These are phyloP conservation scores for Mylabris phalerata DNA, from an alignment of 1,140 invertebrate genomes.

Conservation along the genomic window DNA sequence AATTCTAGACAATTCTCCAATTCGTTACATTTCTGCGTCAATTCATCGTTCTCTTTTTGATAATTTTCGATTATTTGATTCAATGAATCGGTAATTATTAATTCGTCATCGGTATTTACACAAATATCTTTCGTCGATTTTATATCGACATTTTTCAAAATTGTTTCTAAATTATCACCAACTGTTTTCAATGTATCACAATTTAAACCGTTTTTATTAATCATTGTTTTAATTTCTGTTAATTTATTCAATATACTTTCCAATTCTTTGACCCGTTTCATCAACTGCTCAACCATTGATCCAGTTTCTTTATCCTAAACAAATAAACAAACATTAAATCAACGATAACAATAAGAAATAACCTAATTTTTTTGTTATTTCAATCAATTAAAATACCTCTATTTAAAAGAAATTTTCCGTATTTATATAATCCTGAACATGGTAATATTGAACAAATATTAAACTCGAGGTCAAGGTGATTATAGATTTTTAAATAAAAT, in stretches of 20 bases:
- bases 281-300: constrained; percentile 6
- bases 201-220: constrained; percentile 22
- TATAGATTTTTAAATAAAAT: too few relatives aligned
- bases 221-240: constrained; percentile 22
- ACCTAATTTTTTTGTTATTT: too few relatives aligned
- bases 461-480: too few relatives aligned
- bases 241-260: constrained; percentile 25
- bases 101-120: constrained; percentile 23
- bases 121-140: constrained; percentile 13
- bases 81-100: constrained; percentile 8
- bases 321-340: too few relatives aligned
- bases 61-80: constrained; percentile 25
- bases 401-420: too few relatives aligned
- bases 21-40: constrained; percentile 53
- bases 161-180: constrained; percentile 20
- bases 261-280: constrained; percentile 21
- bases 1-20: constrained; percentile 66
- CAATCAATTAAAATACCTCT: too few relatives aligned
- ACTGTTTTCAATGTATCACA: constrained; percentile 22
- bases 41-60: constrained; percentile 44
- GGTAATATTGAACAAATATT: too few relatives aligned
- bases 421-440: too few relatives aligned
- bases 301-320: too few relatives aligned
- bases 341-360: too few relatives aligned
- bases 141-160: not conserved